Conservation (phyloP, 2,797 vertebrate genomes). For the Rhinophrynus dorsalis region DNA sequence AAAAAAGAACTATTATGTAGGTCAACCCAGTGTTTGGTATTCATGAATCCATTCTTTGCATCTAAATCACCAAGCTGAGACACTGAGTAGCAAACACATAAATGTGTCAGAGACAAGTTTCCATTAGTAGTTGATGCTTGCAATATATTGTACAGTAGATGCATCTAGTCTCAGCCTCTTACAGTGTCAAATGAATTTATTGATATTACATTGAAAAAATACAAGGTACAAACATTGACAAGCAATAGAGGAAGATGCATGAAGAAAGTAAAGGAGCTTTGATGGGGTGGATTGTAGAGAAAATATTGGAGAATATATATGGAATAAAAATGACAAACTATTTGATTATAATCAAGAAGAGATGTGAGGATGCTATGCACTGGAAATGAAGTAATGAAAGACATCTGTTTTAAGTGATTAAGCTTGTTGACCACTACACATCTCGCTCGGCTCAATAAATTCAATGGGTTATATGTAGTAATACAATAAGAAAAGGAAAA, state of each 20-base stretch:
- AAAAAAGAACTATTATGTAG: too few relatives aligned
- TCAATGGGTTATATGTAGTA: too few relatives aligned
- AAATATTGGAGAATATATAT: background rate
- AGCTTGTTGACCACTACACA: too few relatives aligned
- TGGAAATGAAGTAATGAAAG: too few relatives aligned
- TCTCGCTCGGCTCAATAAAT: too few relatives aligned
- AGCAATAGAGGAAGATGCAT: background rate
- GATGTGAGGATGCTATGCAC: too few relatives aligned
- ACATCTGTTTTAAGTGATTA: too few relatives aligned
- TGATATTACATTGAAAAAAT: conserved; percentile 6
- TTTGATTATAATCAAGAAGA: too few relatives aligned
- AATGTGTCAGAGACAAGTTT: conserved; percentile 20
- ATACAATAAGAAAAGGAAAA: too few relatives aligned
- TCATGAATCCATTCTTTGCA: conserved; percentile 1
- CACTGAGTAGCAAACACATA: background rate
- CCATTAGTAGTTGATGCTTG: conserved; percentile 20
- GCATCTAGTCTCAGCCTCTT: conserved; percentile 12
- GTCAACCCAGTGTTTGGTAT: background rate
- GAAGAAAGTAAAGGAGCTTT: background rate
- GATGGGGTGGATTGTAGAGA: too few relatives aligned
- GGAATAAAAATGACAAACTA: background rate
- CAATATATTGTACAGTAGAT: conserved; percentile 1
- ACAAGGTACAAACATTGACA: background rate
- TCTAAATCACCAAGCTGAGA: conserved; percentile 3
- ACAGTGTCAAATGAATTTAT: conserved; percentile 14